Base-by-base conservation (phyloP, 2,888 invertebrate genomes). In the Drosophila mayaguana region DNA sequence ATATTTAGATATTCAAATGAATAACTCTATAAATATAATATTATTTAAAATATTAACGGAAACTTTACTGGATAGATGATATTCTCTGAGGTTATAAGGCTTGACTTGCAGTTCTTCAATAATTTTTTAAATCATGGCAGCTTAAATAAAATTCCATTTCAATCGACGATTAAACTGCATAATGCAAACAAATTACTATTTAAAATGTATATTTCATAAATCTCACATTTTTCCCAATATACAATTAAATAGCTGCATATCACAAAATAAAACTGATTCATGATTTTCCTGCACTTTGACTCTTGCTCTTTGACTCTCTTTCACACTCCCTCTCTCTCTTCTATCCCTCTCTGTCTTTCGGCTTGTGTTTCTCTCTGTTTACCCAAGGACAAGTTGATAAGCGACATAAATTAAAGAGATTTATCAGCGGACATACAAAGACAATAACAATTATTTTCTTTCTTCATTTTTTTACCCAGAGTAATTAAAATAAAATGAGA, bases 381-480 rank as follows among this genome's bases (percentile, higher is more conserved):
- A 40, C 11, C n/a, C 57, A 69, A 70, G 71, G 57, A 38, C 59
- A 71, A 32, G 42, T 38, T 38, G 57, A 61, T 67, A 34, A 48
- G 43, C 46, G 32, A 42, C 57, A 18, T 38, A 14, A 40, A 63
- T 59, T 20, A 50, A 40, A 48, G 28, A 34, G 16, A 63, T 62
- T 43, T 43, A 56, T 71, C 55, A 40, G 32, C n/a, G 14, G 28
- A 25, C 34, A 40, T 14, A 12, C n/a, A 34, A 8, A 71, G 50
- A 63, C 38, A 70, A 56, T 51, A 32, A 20, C 12, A 61, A 32
- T 45, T 42, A 18, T 51, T 22, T 42, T 32, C 28, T 43, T 46
- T 45, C 11, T 42, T 43, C 40, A 12, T 46, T 50, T 22, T 22
- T 36, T 28, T 34, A 34, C 56, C 11, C 32, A 57, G 16, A 63